Evolutionary conservation across 1,140 invertebrate genomes (phyloP), one percentile per base, ranked within the genome.

Genomic region (Magallana gigas): DNA sequence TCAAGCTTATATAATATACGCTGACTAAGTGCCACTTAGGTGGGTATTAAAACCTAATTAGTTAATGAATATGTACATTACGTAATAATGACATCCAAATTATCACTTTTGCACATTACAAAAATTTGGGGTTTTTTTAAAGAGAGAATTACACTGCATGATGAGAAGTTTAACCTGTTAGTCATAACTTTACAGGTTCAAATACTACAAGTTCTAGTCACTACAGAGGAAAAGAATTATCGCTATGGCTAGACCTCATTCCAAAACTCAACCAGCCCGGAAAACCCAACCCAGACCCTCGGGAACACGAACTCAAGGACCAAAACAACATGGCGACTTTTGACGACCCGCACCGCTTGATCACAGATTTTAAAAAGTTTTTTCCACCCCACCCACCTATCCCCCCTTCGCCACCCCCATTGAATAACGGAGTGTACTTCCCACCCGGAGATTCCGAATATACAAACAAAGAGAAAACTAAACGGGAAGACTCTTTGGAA

Each of bases 211-310:
- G 98, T 56, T 97, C 98, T 93, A 98, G 98, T 92, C 98, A 99
- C 95, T 99, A 99, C 95, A 96, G 98, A 90, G 98, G 98, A 8
- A 98, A 98, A 95, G 96, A 98, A 85, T 95, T 99, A 14, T 98
- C 98, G 0, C 98, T 99, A 94, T 99, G 99, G 99, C 94, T 98
- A 59, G 98, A 98, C 92, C 95, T 99, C 23, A 97, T 99, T 76
- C 98, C 99, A 8, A 98, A 99, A 94, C 96, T 99, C n/a, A 98
- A 99, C 92, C 96, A 97, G 90, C 97, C 97, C 92, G 97, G 98
- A 18, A n/a, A n/a, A 23, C 23, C 64, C 57, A 36, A 59, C 0
- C 96, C 96, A 58, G 97, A 97, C 0, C 97, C 98, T 94, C 59
- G 86, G 11, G 83, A 87, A 18, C 98, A 99, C 95, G 96, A 98